Percentiles rank a stretch among this genome's conserved stretches.
These are phyloP conservation scores for Sphyrna mokarran DNA, from an alignment of 2,113 vertebrate genomes.

Conservation along the genomic window DNA sequence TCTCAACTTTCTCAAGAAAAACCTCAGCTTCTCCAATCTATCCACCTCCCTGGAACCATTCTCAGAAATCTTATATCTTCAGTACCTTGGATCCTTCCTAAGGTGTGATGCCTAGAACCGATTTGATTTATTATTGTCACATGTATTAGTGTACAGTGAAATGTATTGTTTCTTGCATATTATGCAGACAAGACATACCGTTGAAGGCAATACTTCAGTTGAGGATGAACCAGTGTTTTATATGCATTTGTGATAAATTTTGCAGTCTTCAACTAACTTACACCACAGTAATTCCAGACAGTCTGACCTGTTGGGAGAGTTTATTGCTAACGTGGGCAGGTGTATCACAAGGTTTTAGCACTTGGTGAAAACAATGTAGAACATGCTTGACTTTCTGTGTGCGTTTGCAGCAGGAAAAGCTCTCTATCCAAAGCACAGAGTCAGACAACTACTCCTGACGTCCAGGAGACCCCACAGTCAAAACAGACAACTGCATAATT, in stretches of 20 bases:
- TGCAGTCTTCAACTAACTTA: neutral
- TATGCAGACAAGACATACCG: no score
- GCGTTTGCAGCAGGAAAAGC: neutral
- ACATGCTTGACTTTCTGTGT: neutral
- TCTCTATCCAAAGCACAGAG: neutral
- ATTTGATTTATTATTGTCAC: no score
- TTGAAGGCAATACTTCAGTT: no score
- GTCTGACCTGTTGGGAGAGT: neutral
- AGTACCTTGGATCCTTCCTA: no score
- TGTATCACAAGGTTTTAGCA: neutral
- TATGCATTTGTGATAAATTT: neutral
- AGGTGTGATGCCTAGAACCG: no score
- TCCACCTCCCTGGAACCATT: no score
- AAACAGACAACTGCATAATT: neutral
- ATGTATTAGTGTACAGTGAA: no score
- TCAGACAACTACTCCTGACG: neutral
- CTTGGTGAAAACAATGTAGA: neutral
- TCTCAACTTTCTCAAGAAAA: neutral
- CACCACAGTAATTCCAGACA: neutral
- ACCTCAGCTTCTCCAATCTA: no score
- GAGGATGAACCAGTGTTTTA: no score
- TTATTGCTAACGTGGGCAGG: neutral
- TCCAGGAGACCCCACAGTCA: neutral
- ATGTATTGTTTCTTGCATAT: no score
- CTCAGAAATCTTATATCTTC: no score